Evolutionary conservation across 2,888 invertebrate species (phyloP), one percentile per base, ranked within the genome.

Genomic region (Linyphia triangularis): DNA sequence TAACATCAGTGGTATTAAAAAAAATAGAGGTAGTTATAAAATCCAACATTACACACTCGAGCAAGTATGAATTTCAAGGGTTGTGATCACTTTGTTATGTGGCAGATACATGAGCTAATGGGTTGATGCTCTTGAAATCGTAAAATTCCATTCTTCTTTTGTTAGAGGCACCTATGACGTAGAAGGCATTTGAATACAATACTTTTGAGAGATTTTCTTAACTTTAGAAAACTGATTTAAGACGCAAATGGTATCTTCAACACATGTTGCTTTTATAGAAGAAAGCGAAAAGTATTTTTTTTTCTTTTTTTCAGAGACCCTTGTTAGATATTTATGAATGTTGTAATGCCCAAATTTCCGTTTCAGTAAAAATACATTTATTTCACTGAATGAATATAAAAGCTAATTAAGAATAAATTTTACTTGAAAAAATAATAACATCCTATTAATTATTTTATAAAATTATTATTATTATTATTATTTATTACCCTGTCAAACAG

Each of bases 61-160:
- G 16, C 51, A n/a, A 33, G 37, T 10, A n/a, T 43, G 43, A 43
- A 43, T 61, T 77, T 37, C 37, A 61, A 77, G 26, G 61, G 63
- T 24, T 6, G 51, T 4, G 51, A 51, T 72, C 61, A 33, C 37
- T 63, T 37, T 63, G 40, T 40, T n/a, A 30, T 40, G 37, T 16
- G 57, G 33, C 33, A 33, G 33, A 33, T 30, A 63, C 77, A 77
- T 37, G 63, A 61, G 59, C 37, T 77, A n/a, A 51, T 16, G 63
- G 77, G 77, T 63, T 63, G 63, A 77, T 40, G 77, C 24, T 63
- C 77, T 67, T 37, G 28, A 16, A 77, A 77, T 70, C 16, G 19
- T 22, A 22, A n/a, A 24, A 16, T 24, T 26, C 63, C 57, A 63
- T 77, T 77, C 77, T 63, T 77, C 61, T 61, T 22, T 63, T 77